Base-by-base conservation (phyloP, 2,888 invertebrate genomes). In the Sabellastarte sp. region DNA sequence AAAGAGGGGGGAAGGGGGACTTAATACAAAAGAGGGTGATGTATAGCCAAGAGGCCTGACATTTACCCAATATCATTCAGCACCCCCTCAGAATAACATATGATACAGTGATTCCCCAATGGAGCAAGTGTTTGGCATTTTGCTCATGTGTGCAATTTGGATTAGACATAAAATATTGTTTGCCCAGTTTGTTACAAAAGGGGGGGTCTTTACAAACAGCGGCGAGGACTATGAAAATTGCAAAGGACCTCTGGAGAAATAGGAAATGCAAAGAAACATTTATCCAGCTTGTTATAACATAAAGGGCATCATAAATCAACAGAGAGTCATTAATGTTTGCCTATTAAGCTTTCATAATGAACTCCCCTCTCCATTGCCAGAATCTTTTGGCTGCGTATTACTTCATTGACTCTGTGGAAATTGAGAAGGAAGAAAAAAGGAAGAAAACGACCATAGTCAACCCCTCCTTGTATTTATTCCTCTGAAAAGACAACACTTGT, bases 241-340 rank as follows among this genome's bases (percentile, higher is more conserved):
- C 41, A 41, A 41, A 20, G 20, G 10, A 41, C 41, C 41, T 20
- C 41, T 41, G 10, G 41, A 41, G 41, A 41, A 41, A 41, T 41
- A 41, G 41, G 41, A 41, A 41, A 41, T 41, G 41, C 41, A 41
- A 41, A 41, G 41, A 41, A 41, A 41, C 41, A 41, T 41, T 41
- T 41, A 41, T 41, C 41, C 41, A 15, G 20, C 41, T 41, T 41
- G 41, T 41, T 20, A 20, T 41, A 41, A 41, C 41, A 41, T 20
- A 41, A 41, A 41, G 41, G 41, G 41, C 41, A 41, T 41, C 41
- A 41, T 41, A 41, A 41, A 41, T 41, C 41, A 41, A 41, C 41
- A 41, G 41, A 15, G 20, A 20, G 41, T 41, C 41, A 41, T 41
- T 41, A 41, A 41, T 10, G 10, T 41, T 41, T 41, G 41, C 41